Conservation (phyloP, 2,113 vertebrate genomes). For the Laterallus jamaicensis region DNA sequence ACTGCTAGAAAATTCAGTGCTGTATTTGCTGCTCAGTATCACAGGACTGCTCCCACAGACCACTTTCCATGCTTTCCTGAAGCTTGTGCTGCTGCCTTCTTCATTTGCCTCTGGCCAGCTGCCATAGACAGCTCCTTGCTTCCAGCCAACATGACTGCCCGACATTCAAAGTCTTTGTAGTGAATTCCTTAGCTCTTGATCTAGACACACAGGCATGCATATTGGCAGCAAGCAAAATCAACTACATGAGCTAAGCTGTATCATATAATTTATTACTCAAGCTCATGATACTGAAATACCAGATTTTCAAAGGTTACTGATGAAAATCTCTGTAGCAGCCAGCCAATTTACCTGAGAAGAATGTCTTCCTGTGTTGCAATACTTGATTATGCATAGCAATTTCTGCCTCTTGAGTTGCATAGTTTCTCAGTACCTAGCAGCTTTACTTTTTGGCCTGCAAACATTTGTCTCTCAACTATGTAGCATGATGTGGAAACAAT, state of each 20-base stretch:
- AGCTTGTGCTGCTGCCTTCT: not conserved
- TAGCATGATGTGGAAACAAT: not conserved
- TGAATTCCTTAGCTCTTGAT: not conserved
- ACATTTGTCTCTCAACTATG: not conserved
- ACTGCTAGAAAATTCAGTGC: not conserved
- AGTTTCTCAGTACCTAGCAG: accelerated
- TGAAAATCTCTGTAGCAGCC: not conserved
- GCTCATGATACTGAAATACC: not conserved
- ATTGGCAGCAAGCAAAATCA: not conserved
- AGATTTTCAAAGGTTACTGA: not conserved
- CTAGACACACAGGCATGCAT: not conserved
- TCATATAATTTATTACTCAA: not conserved
- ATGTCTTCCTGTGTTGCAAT: not conserved
- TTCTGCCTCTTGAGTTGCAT: not conserved
- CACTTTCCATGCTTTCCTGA: not conserved
- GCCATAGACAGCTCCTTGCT: not conserved
- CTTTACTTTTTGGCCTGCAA: not conserved
- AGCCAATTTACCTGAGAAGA: not conserved
- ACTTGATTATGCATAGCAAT: not conserved
- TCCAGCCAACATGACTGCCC: not conserved
- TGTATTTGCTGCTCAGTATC: not conserved
- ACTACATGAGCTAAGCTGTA: not conserved
- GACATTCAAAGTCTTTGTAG: not conserved
- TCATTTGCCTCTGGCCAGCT: not conserved
- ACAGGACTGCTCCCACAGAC: not conserved